A percentile compares a stretch with the other conserved stretches of the same genome.
phyloP scores from a whole-genome alignment of 1,140 invertebrate species.

The Pseudomyrmex flavicornis region DNA sequence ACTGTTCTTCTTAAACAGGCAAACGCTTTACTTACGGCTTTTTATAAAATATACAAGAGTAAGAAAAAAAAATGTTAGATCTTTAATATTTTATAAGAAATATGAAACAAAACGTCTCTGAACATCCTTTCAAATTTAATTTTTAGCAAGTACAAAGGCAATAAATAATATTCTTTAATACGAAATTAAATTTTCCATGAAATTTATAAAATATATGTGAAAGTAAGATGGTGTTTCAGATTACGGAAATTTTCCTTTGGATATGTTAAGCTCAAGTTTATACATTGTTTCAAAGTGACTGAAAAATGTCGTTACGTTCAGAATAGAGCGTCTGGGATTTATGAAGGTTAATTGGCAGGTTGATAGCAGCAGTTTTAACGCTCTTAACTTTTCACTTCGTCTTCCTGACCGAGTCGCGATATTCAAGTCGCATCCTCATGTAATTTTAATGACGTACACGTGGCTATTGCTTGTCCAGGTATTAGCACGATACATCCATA shows the following conservation, averaged over 20 bases:
- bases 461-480: constrained; percentile 63
- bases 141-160: too few relatives aligned
- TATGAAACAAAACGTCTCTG: too few relatives aligned
- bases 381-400: constrained; percentile 74
- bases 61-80: too few relatives aligned
- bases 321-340: constrained; percentile 50
- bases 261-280: constrained; percentile 54
- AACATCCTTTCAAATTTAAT: not conserved
- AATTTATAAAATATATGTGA: constrained; percentile 15
- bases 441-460: constrained; percentile 76
- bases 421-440: constrained; percentile 71
- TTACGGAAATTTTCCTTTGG: constrained; percentile 27
- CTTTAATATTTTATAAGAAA: too few relatives aligned
- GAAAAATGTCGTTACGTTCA: constrained; percentile 55
- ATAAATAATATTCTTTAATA: not conserved
- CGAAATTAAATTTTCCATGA: not conserved
- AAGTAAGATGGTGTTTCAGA: constrained; percentile 9
- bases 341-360: constrained; percentile 69
- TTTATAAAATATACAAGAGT: too few relatives aligned
- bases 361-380: constrained; percentile 72
- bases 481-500: constrained; percentile 62
- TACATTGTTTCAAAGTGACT: constrained; percentile 61
- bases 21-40: too few relatives aligned
- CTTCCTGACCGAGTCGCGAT: constrained; percentile 34
- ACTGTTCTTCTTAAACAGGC: too few relatives aligned